A percentile compares a stretch with the other conserved stretches of the same genome.
Conservation (phyloP, 2,113 vertebrate genomes). For the Trinectes maculatus region DNA sequence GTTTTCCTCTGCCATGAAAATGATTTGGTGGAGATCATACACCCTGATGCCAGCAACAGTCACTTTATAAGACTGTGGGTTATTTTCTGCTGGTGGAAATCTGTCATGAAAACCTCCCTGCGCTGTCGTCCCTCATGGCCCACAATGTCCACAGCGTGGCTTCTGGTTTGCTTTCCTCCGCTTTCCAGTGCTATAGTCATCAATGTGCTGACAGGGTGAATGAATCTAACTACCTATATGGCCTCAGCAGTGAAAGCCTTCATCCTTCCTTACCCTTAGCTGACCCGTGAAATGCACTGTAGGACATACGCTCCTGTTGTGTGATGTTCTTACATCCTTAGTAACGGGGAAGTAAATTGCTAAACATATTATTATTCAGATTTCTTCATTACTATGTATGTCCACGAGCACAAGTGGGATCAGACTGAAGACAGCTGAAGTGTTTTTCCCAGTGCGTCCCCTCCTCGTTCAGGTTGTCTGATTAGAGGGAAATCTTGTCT, state of each 20-base stretch:
- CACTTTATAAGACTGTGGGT: neutral
- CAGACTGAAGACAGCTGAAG: neutral
- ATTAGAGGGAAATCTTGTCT: neutral
- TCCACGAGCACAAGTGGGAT: neutral
- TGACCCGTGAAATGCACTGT: neutral
- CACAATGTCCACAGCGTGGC: neutral
- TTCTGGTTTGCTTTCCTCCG: constrained; percentile 5
- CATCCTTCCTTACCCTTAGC: neutral
- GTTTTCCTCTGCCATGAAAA: neutral
- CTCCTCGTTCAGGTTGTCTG: neutral
- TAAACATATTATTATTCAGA: neutral
- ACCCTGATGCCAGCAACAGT: neutral
- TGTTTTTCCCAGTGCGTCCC: neutral
- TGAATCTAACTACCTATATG: constrained; percentile 12
- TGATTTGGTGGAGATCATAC: neutral
- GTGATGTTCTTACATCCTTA: neutral
- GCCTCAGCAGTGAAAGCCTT: neutral
- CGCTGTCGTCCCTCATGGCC: neutral
- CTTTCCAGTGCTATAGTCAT: neutral
- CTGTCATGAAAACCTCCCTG: neutral
- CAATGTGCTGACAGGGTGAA: neutral
- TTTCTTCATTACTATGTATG: neutral
- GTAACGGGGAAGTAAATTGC: neutral
- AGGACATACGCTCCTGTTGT: too few relatives aligned
- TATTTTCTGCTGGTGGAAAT: neutral